phyloP scores from a whole-genome alignment of 1,140 invertebrate species.

The Hylaeus volcanicus region DNA sequence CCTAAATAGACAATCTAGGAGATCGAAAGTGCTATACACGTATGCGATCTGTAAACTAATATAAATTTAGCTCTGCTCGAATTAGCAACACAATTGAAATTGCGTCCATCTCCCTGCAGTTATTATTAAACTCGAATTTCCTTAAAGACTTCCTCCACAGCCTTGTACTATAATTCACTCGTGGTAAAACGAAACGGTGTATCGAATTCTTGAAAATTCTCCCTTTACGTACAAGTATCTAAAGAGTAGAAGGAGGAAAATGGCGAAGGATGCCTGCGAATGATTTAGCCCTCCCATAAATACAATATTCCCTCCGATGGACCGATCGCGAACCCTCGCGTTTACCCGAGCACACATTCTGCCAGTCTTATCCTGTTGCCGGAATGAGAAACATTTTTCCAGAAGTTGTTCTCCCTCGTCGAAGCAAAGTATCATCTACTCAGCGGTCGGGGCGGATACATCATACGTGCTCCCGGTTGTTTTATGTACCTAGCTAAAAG shows the following conservation, averaged over 20 bases:
- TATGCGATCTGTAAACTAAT: no score
- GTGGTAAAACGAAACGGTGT: no score
- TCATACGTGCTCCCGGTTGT: not conserved
- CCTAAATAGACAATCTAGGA: no score
- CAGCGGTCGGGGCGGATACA: not conserved
- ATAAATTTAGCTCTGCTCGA: no score
- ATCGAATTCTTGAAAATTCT: no score
- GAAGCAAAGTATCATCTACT: slow-evolving; percentile 35
- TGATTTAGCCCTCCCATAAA: slow-evolving; percentile 1
- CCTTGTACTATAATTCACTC: no score
- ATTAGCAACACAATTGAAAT: no score
- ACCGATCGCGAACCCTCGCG: not conserved
- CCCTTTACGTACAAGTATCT: no score
- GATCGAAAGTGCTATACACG: no score
- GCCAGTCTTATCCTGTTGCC: not conserved
- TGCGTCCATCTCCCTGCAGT: no score
- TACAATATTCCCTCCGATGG: not conserved
- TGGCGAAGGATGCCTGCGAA: not conserved
- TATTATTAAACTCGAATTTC: no score
- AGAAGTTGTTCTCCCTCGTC: not conserved
- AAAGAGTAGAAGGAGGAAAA: not conserved
- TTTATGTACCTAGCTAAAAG: slow-evolving; percentile 29
- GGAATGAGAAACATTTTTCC: slow-evolving; percentile 14
- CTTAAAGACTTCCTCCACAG: no score
- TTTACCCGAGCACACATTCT: not conserved